These are phyloP conservation scores for Nesometra sesokonis DNA, from an alignment of 35 echinoderm and acorn worm species.

Conservation along the genomic window DNA sequence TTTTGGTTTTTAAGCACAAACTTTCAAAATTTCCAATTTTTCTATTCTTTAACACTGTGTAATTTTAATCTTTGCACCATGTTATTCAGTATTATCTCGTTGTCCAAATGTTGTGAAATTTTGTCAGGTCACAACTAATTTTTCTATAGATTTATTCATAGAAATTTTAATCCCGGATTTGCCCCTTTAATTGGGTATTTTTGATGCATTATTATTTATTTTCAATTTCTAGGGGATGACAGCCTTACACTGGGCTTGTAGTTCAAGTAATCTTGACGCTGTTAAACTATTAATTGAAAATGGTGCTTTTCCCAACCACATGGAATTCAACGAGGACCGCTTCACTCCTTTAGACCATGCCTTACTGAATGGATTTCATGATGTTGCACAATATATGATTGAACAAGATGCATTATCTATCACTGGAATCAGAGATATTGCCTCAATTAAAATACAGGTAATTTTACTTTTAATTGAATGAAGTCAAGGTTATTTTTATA, in stretches of 20 bases:
- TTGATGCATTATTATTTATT: not conserved
- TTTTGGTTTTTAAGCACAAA: no score
- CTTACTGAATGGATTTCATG: constrained; percentile 77
- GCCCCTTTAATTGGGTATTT: no score
- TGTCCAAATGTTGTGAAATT: no score
- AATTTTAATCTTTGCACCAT: no score
- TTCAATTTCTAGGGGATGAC: constrained; percentile 70
- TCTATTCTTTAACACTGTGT: no score
- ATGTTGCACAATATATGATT: constrained; percentile 91
- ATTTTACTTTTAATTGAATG: no score
- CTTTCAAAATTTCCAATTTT: no score
- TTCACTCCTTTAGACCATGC: constrained; percentile 88
- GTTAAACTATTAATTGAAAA: constrained; percentile 60
- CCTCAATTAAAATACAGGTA: constrained; percentile 78
- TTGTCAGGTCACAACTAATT: no score
- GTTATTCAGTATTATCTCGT: no score
- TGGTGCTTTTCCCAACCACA: constrained; percentile 86
- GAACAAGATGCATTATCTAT: constrained; percentile 88
- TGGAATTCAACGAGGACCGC: constrained; percentile 82
- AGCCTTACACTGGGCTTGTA: constrained; percentile 90
- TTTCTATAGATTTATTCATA: no score
- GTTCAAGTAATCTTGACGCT: constrained; percentile 79
- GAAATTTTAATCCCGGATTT: no score
- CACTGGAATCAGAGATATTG: constrained; percentile 79
- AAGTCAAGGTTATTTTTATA: no score